Percentiles rank a stretch among this genome's conserved stretches.
Conservation (phyloP, 2,797 vertebrate genomes). For the Halcyon smyrnensis region DNA sequence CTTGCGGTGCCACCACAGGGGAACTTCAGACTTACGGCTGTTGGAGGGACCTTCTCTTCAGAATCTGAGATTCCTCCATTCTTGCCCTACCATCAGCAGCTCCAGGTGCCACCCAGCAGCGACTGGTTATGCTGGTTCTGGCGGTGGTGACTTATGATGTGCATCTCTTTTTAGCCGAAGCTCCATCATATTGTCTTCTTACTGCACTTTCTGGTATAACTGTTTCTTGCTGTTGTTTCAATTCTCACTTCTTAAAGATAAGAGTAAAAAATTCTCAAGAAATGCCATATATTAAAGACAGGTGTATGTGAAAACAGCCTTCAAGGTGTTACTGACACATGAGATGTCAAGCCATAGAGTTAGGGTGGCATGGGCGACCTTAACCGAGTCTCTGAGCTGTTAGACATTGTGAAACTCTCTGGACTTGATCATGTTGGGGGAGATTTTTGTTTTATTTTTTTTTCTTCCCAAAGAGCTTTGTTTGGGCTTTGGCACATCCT, state of each 20-base stretch:
- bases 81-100: not conserved
- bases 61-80: not conserved
- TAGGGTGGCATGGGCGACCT: not conserved
- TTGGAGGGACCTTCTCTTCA: not conserved
- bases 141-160: not conserved
- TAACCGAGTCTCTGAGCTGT: not conserved
- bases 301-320: not conserved
- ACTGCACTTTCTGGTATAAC: not conserved
- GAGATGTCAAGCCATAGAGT: not conserved
- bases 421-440: not conserved
- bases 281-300: not conserved
- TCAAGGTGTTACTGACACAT: not conserved
- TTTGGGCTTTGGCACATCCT: not conserved
- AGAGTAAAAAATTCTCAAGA: not conserved
- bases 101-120: not conserved
- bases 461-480: not conserved
- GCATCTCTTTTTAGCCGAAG: not conserved
- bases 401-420: not conserved
- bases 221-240: not conserved
- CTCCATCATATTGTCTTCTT: fast-evolving
- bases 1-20: not conserved
- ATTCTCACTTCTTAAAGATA: not conserved
- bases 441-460: not conserved
- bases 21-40: fast-evolving
- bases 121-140: not conserved